These are phyloP conservation scores for Xiphophorus maculatus DNA, from an alignment of 2,113 vertebrate genomes.

Conservation along the genomic window DNA sequence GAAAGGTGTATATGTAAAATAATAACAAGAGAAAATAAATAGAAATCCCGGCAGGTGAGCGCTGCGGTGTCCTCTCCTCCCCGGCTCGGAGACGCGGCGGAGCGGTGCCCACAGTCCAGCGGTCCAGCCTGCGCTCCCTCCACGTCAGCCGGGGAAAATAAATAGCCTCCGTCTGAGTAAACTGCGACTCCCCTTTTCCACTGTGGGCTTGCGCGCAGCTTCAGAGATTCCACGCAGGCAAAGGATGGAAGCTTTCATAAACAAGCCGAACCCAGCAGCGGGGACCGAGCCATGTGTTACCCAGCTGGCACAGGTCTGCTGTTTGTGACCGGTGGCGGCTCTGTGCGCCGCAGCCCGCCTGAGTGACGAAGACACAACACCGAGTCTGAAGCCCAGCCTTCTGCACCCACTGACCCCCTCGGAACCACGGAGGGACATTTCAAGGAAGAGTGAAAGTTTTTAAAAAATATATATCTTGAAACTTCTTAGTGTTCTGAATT, in stretches of 20 bases:
- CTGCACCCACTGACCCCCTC: constrained; percentile 80
- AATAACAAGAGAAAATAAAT: constrained; percentile 27
- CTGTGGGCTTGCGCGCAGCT: constrained; percentile 35
- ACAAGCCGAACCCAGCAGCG: constrained; percentile 9
- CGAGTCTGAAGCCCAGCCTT: constrained; percentile 62
- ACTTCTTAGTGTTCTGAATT: constrained; percentile 32
- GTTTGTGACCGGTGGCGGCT: constrained; percentile 44
- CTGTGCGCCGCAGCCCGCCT: constrained; percentile 56
- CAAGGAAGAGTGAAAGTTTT: constrained; percentile 20
- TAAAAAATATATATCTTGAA: too few relatives aligned
- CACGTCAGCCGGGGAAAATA: constrained; percentile 52
- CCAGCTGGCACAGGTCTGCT: constrained; percentile 40
- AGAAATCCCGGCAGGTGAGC: constrained; percentile 72
- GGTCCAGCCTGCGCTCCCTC: constrained; percentile 45
- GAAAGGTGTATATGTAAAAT: neutral
- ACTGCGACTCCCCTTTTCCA: constrained; percentile 50
- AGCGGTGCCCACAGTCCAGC: constrained; percentile 35
- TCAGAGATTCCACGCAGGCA: constrained; percentile 38
- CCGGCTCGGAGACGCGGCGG: constrained; percentile 4
- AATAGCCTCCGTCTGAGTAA: constrained; percentile 47
- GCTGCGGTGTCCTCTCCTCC: constrained; percentile 30
- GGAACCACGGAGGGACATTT: constrained; percentile 2
- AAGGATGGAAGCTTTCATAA: constrained; percentile 2
- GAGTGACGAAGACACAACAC: constrained; percentile 66
- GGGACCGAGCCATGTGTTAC: constrained; percentile 20